These are phyloP conservation scores for Nemotelus pantherinus DNA, from an alignment of 2,888 invertebrate species.

Conservation along the genomic window DNA sequence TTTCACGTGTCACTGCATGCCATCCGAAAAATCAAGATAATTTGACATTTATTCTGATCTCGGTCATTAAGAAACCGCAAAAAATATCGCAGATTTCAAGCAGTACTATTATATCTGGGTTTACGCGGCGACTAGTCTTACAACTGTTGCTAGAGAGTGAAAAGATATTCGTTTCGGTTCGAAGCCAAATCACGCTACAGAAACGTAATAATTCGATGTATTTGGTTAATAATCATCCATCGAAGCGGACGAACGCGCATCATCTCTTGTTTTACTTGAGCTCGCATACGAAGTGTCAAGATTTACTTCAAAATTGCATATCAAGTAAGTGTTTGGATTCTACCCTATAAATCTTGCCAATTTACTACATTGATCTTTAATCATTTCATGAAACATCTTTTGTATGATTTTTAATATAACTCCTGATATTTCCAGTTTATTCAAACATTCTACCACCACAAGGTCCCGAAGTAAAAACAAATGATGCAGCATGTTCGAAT, in stretches of 20 bases:
- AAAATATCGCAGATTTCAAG: conserved; percentile 52
- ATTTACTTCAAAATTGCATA: conserved; percentile 75
- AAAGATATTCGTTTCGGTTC: conserved; percentile 80
- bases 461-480: conserved; percentile 57
- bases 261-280: conserved; percentile 79
- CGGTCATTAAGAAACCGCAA: conserved; percentile 58
- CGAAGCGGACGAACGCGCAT: conserved; percentile 77
- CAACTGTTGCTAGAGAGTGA: conserved; percentile 89
- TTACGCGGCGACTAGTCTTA: conserved; percentile 85
- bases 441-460: conserved; percentile 59
- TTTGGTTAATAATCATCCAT: conserved; percentile 69
- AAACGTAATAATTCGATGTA: conserved; percentile 58
- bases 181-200: conserved; percentile 63
- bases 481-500: conserved; percentile 53
- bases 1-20: conserved; percentile 84
- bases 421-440: conserved; percentile 58
- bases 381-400: too few species aligned
- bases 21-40: conserved; percentile 86
- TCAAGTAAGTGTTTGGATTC: conserved; percentile 59
- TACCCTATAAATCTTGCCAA: conserved; percentile 9
- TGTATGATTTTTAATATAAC: neutral
- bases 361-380: neutral
- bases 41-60: conserved; percentile 77
- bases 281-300: conserved; percentile 78
- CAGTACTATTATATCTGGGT: conserved; percentile 75